phyloP scores from a whole-genome alignment of 2,797 vertebrate species.

The Chaunax sp. region DNA sequence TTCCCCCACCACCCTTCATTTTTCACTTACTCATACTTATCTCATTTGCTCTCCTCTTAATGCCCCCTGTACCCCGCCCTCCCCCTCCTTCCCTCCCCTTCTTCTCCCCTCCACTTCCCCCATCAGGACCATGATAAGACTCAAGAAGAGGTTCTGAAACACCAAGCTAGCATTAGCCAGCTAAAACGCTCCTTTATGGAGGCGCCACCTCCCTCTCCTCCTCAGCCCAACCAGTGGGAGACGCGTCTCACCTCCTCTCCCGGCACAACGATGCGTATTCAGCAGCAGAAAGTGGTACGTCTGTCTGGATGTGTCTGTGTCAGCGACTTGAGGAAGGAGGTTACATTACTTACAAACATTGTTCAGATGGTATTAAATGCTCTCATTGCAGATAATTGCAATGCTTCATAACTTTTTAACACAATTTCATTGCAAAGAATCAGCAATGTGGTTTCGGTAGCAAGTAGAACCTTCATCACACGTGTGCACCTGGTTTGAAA shows the following conservation, averaged over 20 bases:
- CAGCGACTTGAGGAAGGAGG: conserved; percentile 10
- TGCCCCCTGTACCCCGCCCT: neutral
- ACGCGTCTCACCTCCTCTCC: conserved; percentile 97
- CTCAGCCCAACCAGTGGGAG: conserved; percentile 97
- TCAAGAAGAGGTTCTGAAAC: conserved; percentile 98
- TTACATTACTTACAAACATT: conserved; percentile 1
- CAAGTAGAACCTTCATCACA: neutral
- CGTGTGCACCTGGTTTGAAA: neutral
- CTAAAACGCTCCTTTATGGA: conserved; percentile 99
- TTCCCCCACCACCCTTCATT: conserved; percentile 54
- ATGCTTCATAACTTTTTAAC: too few relatives aligned
- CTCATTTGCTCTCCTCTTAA: conserved; percentile 38
- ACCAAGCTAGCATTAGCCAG: conserved; percentile 99
- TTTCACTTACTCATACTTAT: conserved; percentile 25
- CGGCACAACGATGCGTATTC: conserved; percentile 89
- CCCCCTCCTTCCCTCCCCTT: neutral
- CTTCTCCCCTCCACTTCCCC: conserved; percentile 11
- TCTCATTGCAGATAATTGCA: neutral
- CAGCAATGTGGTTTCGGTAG: neutral
- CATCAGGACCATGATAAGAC: conserved; percentile 98
- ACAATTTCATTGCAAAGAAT: conserved; percentile 9
- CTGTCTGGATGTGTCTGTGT: conserved; percentile 62
- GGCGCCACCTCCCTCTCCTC: conserved; percentile 91
- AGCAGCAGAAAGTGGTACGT: conserved; percentile 97
- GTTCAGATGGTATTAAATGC: neutral